Evolutionary conservation across 23 tunicate genomes (phyloP).

Genomic region (Diplosoma virens): DNA sequence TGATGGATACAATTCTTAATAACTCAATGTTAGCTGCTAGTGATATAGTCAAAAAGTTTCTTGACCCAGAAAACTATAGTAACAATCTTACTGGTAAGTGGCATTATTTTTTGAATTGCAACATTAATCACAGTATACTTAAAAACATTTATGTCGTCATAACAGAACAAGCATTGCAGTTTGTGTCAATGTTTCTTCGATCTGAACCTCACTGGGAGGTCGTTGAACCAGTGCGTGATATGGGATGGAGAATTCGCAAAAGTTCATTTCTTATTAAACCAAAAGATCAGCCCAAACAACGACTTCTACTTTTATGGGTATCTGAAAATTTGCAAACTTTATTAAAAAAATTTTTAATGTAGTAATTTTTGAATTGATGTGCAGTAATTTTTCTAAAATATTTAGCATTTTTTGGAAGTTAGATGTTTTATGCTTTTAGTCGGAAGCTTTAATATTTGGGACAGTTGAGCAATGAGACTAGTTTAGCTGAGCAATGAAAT

Average conservation of each 20-base stretch:
- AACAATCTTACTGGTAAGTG: conserved; percentile 52
- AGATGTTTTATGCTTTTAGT: no score
- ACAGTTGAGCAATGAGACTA: no score
- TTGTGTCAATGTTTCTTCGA: conserved; percentile 87
- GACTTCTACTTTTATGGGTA: conserved; percentile 73
- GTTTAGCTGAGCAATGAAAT: no score
- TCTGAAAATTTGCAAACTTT: not conserved
- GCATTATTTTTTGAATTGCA: no score
- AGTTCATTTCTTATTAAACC: conserved; percentile 73
- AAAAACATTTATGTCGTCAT: no score
- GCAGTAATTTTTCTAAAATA: no score
- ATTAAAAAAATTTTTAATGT: not conserved
- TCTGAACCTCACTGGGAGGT: conserved; percentile 94
- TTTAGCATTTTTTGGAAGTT: no score
- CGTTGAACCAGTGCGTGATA: conserved; percentile 67
- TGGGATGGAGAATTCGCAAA: conserved; percentile 81
- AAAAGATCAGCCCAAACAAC: conserved; percentile 68
- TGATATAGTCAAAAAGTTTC: conserved; percentile 78
- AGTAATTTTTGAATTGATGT: no score
- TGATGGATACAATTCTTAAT: conserved; percentile 49
- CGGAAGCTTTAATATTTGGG: no score
- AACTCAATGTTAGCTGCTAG: conserved; percentile 80
- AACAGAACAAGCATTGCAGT: conserved; percentile 74
- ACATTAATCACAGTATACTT: no score
- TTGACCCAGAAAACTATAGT: conserved; percentile 62